A percentile compares a stretch with the other conserved stretches of the same genome.
These are phyloP conservation scores for Penaeus vannamei DNA, from an alignment of 1,140 invertebrate genomes.

Conservation along the genomic window DNA sequence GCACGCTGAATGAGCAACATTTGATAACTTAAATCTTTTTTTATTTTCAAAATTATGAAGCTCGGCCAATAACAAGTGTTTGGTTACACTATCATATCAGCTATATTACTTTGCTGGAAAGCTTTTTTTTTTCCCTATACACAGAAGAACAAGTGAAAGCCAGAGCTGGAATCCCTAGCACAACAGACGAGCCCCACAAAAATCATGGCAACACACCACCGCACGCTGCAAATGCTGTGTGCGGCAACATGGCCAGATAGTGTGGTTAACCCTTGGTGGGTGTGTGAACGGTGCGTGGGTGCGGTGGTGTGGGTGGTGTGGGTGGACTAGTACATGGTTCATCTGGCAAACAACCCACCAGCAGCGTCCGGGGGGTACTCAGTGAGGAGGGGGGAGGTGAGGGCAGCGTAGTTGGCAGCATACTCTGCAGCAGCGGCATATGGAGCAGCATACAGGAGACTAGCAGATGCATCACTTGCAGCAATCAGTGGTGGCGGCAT, in stretches of 20 bases:
- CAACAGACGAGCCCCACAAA: constrained; percentile 30
- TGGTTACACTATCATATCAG: constrained; percentile 43
- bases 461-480: constrained; percentile 78
- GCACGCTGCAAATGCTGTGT: constrained; percentile 58
- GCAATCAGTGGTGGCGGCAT: constrained; percentile 79
- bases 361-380: constrained; percentile 86
- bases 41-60: constrained; percentile 27
- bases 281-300: constrained; percentile 56
- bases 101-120: constrained; percentile 37
- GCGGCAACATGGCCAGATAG: constrained; percentile 52
- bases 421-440: constrained; percentile 76
- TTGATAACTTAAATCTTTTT: constrained; percentile 43
- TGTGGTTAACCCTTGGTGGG: constrained; percentile 58
- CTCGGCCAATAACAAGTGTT: constrained; percentile 44
- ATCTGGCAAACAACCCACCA: constrained; percentile 84
- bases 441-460: constrained; percentile 81
- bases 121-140: constrained; percentile 35
- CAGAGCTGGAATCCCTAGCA: constrained; percentile 57
- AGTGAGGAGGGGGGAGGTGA: constrained; percentile 85
- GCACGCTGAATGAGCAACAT: constrained; percentile 63
- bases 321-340: constrained; percentile 67
- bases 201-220: constrained; percentile 61
- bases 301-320: constrained; percentile 63
- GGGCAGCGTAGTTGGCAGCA: constrained; percentile 85
- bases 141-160: constrained; percentile 41